Evolutionary conservation across 1,140 invertebrate genomes (phyloP), one percentile per base, ranked within the genome.

Genomic region (Diabrotica undecimpunctata): DNA sequence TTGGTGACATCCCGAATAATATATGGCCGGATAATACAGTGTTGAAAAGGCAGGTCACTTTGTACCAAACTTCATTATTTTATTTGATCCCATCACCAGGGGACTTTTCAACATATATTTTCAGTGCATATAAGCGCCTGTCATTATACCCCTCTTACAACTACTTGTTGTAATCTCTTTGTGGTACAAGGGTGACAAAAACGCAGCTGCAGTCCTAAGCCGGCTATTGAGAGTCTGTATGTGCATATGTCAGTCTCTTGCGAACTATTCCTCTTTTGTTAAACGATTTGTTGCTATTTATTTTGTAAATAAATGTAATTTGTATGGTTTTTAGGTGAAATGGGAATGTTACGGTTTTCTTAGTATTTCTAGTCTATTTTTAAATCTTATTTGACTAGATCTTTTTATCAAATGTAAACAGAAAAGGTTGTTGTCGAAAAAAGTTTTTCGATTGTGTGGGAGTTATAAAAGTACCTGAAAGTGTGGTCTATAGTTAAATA

Each of bases 1-100:
- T 71, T 70, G 66, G 67, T 76, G 74, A 73, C 73, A 74, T 74
- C 70, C 53, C 55, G 72, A 69, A 76, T 77, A 75, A 78, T 76
- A 75, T 74, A 77, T 69, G 73, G 74, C 75, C 77, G 77, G 75
- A 78, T 78, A 78, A 78, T 78, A 67, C 73, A 73, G 72, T 77
- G 76, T 76, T 76, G 75, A 78, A 78, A 78, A 78, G 76, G 76
- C 76, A 77, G 76, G 76, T 77, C 76, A 77, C 74, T 77, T 75
- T 77, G 73, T 77, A 75, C 74, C 70, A 75, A 75, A 77, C 72
- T 78, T 78, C 76, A 78, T 78, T 78, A 78, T 76, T 75, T 74
- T 76, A 78, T 75, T 75, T 72, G 73, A 74, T 76, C 74, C 74
- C 59, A 64, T 72, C 71, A 69, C 51, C 65, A 64, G 14, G 46